Percentiles rank a stretch among this genome's conserved stretches.
Conservation (phyloP, 2,797 vertebrate genomes). For the Xiphorhynchus erythropygius region DNA sequence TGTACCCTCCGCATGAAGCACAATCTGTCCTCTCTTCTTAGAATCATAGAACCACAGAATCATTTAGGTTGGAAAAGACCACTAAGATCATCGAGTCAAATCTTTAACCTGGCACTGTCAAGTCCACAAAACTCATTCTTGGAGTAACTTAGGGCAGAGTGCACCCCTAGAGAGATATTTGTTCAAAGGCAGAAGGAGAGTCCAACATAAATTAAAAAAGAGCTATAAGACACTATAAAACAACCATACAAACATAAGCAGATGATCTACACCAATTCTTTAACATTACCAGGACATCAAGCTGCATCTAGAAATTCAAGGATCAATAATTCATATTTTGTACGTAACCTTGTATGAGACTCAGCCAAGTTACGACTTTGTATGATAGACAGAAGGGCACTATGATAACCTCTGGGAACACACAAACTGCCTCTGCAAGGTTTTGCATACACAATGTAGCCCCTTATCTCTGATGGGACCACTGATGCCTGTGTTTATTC, state of each 20-base stretch:
- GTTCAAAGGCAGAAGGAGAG: rapidly evolving
- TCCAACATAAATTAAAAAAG: background rate
- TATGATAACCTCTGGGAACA: background rate
- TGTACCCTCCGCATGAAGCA: background rate
- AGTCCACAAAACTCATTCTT: background rate
- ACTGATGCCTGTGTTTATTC: background rate
- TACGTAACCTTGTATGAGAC: background rate
- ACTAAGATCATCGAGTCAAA: background rate
- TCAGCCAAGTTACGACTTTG: background rate
- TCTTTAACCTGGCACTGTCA: background rate
- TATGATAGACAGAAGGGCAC: background rate
- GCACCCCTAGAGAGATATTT: background rate
- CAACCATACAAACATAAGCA: background rate
- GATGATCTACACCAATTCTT: background rate
- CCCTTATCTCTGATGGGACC: background rate
- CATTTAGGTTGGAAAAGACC: background rate
- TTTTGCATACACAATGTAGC: background rate
- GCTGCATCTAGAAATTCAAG: background rate
- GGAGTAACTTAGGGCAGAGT: background rate
- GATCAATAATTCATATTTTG: background rate
- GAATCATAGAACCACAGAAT: background rate
- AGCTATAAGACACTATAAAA: background rate
- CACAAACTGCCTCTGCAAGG: background rate
- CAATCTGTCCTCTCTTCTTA: background rate
- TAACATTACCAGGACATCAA: background rate